Evolutionary conservation across 2,797 vertebrate genomes (phyloP).

Genomic region (Anniella stebbinsi): DNA sequence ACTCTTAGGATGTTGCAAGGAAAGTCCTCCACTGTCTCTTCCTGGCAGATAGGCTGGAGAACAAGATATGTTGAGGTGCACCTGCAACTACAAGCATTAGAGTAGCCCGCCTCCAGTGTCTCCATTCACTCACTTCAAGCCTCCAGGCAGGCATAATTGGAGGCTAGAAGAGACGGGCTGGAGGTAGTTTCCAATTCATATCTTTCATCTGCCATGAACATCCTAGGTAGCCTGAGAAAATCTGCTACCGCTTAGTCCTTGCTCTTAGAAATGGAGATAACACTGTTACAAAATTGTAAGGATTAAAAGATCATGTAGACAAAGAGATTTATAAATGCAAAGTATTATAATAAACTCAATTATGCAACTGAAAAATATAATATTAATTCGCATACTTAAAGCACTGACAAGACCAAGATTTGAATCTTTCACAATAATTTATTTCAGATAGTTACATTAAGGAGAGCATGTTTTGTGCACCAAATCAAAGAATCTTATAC

Average conservation of each 20-base stretch:
- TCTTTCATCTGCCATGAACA: background rate
- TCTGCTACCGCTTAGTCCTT: background rate
- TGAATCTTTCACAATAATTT: slow-evolving; percentile 10
- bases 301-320: background rate
- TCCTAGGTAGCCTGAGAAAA: background rate
- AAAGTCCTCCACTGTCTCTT: no score
- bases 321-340: background rate
- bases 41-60: no score
- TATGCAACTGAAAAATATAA: background rate
- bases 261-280: background rate
- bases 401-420: background rate
- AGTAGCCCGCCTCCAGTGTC: no score
- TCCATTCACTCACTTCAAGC: no score
- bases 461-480: background rate
- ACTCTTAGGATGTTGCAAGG: no score
- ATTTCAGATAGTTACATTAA: background rate
- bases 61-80: no score
- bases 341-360: background rate
- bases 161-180: background rate
- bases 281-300: background rate
- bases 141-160: no score
- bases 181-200: background rate
- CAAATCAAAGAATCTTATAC: background rate
- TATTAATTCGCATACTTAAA: background rate
- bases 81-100: no score